phyloP scores from a whole-genome alignment of 2,797 vertebrate genomes.

The Monodelphis domestica region DNA sequence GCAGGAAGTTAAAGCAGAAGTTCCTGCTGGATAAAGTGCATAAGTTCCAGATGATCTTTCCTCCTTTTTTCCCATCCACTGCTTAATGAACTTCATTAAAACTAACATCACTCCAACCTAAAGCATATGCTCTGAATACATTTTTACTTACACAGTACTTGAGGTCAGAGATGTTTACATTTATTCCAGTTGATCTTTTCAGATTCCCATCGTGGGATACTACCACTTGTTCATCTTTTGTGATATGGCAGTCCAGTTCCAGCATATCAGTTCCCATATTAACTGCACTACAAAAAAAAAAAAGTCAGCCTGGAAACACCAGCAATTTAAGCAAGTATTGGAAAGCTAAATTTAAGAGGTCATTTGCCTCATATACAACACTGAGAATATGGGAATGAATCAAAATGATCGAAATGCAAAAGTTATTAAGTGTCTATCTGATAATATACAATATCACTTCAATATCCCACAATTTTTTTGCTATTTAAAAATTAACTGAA shows the following conservation, averaged over 20 bases:
- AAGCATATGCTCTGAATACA: not conserved
- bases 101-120: not conserved
- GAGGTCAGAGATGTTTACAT: conserved; percentile 90
- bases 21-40: not conserved
- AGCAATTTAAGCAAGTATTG: not conserved
- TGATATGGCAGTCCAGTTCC: conserved; percentile 97
- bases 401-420: not conserved
- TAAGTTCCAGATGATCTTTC: not conserved
- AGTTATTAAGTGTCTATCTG: not conserved
- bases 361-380: conserved; percentile 14
- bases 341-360: not conserved
- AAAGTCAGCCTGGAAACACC: conserved; percentile 26
- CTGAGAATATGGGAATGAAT: conserved; percentile 24
- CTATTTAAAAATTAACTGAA: not conserved
- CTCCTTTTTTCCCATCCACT: not conserved
- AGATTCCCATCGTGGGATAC: conserved; percentile 95
- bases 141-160: conserved; percentile 91
- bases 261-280: conserved; percentile 96
- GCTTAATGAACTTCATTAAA: not conserved
- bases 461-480: not conserved
- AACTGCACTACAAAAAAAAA: conserved; percentile 89
- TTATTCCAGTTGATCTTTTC: conserved; percentile 91
- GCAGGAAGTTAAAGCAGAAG: not conserved
- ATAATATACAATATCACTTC: conserved; percentile 19
- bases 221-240: conserved; percentile 96